Evolutionary conservation across 2,113 vertebrate species (phyloP).

Genomic region (Mungos mungo): DNA sequence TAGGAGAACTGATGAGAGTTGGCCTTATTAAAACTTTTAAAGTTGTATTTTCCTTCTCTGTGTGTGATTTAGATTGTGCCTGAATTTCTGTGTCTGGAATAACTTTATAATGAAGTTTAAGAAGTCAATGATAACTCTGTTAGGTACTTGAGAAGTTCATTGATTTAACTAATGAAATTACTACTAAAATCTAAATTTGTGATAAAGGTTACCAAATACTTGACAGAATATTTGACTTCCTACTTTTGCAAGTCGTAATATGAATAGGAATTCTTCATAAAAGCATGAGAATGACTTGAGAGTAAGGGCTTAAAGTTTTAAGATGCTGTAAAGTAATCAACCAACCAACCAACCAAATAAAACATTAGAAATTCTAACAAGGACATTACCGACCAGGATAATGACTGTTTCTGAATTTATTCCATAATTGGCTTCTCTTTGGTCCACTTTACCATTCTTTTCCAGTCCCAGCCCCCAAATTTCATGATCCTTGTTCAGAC

Average conservation of each 20-base stretch:
- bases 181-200: slow-evolving; percentile 52
- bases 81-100: slow-evolving; percentile 28
- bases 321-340: not conserved
- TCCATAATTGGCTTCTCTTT: not conserved
- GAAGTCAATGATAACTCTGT: slow-evolving; percentile 65
- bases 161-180: slow-evolving; percentile 75
- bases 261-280: slow-evolving; percentile 5
- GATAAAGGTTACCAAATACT: slow-evolving; percentile 33
- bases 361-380: not conserved
- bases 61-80: slow-evolving; percentile 19
- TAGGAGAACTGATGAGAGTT: slow-evolving; percentile 1
- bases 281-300: not conserved
- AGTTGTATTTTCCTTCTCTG: not conserved
- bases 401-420: not conserved
- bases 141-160: slow-evolving; percentile 67
- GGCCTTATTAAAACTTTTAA: not conserved
- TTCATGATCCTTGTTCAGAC: not conserved
- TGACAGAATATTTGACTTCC: slow-evolving; percentile 65
- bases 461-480: not conserved
- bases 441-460: not conserved
- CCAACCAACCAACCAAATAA: not conserved
- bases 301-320: not conserved
- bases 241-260: slow-evolving; percentile 52
- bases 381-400: not conserved
- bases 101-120: slow-evolving; percentile 61